Conservation (phyloP, 2,113 vertebrate species). For the Hiodon alosoides region DNA sequence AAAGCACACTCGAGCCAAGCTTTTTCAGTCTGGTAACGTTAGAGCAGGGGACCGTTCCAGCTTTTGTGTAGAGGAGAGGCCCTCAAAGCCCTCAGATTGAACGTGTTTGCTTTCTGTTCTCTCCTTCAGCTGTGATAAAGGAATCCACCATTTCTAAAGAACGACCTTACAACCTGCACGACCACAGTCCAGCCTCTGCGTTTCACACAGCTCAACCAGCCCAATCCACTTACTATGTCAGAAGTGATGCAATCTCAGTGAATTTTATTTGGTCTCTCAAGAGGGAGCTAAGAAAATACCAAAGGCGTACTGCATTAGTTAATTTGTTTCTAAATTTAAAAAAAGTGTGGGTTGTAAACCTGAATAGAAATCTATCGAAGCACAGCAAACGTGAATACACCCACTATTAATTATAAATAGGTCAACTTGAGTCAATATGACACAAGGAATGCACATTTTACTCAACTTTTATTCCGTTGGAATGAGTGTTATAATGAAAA, state of each 20-base stretch:
- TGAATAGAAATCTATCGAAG: background rate
- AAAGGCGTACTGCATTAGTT: background rate
- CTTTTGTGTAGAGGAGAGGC: background rate
- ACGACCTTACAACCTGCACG: background rate
- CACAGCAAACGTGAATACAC: background rate
- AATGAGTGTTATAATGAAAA: too few relatives aligned
- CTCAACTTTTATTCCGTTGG: too few relatives aligned
- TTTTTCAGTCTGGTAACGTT: background rate
- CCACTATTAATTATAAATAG: background rate
- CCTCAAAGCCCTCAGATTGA: background rate
- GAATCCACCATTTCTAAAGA: background rate
- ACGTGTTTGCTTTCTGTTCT: background rate
- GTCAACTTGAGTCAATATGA: background rate
- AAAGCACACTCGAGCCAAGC: conserved; percentile 4
- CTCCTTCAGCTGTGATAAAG: background rate
- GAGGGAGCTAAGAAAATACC: background rate
- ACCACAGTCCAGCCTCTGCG: background rate
- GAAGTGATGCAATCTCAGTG: background rate
- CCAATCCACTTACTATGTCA: background rate
- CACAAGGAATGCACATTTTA: background rate
- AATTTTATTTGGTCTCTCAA: background rate
- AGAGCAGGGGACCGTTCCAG: background rate
- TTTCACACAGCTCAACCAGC: background rate
- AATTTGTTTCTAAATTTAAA: background rate
- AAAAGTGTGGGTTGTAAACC: background rate